phyloP scores from a whole-genome alignment of 92 coral and sea anemone species.

The Palythoa grandiflora region DNA sequence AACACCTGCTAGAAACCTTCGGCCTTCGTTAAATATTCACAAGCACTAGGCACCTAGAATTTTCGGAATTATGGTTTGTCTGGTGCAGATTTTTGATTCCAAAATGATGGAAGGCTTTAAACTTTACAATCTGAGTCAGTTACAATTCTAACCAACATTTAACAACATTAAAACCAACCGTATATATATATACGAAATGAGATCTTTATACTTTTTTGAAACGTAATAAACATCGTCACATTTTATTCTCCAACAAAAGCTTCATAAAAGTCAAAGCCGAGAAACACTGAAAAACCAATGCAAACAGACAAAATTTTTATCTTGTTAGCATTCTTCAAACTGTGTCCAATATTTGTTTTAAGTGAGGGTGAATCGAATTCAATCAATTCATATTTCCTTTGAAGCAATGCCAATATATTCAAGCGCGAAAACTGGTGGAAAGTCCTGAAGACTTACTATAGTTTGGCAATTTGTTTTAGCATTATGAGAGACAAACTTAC shows the following conservation, averaged over 20 bases:
- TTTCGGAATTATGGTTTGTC: conserved; percentile 34
- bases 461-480: background rate
- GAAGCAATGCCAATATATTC: background rate
- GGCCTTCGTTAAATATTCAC: conserved; percentile 49
- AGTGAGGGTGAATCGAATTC: conserved; percentile 7
- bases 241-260: background rate
- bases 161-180: conserved; percentile 8
- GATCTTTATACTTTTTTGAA: background rate
- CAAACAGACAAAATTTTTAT: background rate
- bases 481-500: conserved; percentile 58
- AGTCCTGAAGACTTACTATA: background rate
- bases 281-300: background rate
- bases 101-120: conserved; percentile 18
- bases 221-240: background rate
- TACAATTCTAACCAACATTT: background rate
- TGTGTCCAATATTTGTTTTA: background rate
- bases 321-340: background rate
- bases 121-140: conserved; percentile 1
- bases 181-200: background rate
- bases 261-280: background rate
- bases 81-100: conserved; percentile 15
- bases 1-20: conserved; percentile 53
- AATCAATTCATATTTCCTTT: conserved; percentile 6
- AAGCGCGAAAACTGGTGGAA: background rate
- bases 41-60: conserved; percentile 11